phyloP scores from a whole-genome alignment of 2,888 invertebrate species.

The Drosophila imparisetae region DNA sequence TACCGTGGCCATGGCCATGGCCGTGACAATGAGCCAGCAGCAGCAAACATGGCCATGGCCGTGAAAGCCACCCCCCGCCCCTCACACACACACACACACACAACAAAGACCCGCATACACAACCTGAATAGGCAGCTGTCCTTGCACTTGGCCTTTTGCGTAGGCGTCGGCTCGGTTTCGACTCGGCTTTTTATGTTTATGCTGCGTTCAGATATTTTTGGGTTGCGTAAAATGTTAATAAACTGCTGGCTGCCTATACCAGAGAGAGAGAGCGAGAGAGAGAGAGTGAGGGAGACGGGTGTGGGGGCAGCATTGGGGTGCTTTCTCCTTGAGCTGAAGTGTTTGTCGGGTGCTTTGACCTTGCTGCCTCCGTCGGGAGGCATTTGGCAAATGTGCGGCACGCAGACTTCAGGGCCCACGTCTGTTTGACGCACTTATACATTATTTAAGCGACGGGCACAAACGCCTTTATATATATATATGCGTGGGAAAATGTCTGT shows the following conservation, averaged over 20 bases:
- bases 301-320: constrained; percentile 12
- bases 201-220: constrained; percentile 57
- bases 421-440: constrained; percentile 71
- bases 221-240: constrained; percentile 77
- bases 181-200: constrained; percentile 50
- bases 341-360: constrained; percentile 79
- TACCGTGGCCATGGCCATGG: constrained; percentile 72
- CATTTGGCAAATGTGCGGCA: constrained; percentile 77
- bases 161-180: constrained; percentile 51
- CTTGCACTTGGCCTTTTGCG: constrained; percentile 79
- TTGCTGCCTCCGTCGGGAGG: constrained; percentile 75
- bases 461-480: constrained; percentile 33
- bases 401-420: constrained; percentile 60
- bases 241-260: constrained; percentile 46
- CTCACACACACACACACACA: background rate
- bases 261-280: background rate
- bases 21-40: constrained; percentile 71
- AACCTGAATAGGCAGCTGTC: constrained; percentile 42
- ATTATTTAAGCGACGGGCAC: constrained; percentile 73
- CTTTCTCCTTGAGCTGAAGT: constrained; percentile 24
- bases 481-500: constrained; percentile 69
- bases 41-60: constrained; percentile 70
- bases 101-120: background rate
- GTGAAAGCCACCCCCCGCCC: constrained; percentile 37
- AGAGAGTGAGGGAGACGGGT: background rate